Evolutionary conservation across 2,888 invertebrate genomes (phyloP).

Genomic region (Zeuzera pyrina): DNA sequence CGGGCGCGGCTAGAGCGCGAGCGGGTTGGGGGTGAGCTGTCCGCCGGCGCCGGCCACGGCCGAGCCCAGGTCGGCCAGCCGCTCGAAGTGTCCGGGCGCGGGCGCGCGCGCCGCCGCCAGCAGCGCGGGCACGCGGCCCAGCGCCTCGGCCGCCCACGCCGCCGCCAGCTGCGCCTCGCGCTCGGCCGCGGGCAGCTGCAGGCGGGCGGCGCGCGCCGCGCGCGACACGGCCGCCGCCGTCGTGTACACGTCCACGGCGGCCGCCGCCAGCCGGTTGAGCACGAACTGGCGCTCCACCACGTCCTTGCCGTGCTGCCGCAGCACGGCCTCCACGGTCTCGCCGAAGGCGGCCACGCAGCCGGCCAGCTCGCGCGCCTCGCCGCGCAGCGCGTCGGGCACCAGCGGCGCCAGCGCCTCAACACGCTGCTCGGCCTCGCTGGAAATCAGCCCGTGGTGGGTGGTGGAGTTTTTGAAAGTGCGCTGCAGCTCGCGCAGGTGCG

Average conservation of each 20-base stretch:
- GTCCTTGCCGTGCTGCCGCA: constrained; percentile 84
- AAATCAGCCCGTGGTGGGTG: constrained; percentile 90
- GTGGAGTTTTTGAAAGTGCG: constrained; percentile 94
- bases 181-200: constrained; percentile 77
- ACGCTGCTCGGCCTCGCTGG: constrained; percentile 88
- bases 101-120: constrained; percentile 27
- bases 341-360: constrained; percentile 82
- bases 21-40: constrained; percentile 39
- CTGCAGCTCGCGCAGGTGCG: constrained; percentile 92
- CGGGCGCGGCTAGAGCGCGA: constrained; percentile 28
- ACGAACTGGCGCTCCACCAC: constrained; percentile 77
- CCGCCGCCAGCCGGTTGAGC: constrained; percentile 84
- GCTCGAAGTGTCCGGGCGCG: constrained; percentile 22
- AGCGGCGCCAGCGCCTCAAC: constrained; percentile 75
- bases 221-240: constrained; percentile 89
- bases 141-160: constrained; percentile 76
- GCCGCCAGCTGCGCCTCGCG: constrained; percentile 78
- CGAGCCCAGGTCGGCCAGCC: constrained; percentile 32
- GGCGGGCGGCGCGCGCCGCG: constrained; percentile 80
- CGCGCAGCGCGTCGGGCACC: constrained; percentile 81
- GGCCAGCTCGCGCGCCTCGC: constrained; percentile 72
- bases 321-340: constrained; percentile 81
- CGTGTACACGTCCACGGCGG: constrained; percentile 91
- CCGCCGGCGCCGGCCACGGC: constrained; percentile 34
- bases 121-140: constrained; percentile 28